Evolutionary conservation across 2,888 invertebrate genomes (phyloP).

Genomic region (Pristionchus japonicus): DNA sequence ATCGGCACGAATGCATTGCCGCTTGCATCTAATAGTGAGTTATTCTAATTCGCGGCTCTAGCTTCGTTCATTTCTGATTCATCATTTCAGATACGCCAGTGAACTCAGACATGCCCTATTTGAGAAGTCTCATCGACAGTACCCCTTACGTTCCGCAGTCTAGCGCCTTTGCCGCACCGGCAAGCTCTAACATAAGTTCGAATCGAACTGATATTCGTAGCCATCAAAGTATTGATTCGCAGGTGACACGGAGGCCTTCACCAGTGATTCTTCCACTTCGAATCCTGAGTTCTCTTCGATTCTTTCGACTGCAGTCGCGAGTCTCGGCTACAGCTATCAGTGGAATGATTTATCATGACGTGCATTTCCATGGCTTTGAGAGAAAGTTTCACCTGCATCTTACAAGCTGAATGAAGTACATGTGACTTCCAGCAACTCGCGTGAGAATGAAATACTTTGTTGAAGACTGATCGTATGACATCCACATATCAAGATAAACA

Average conservation of each 20-base stretch:
- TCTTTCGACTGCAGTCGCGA: slow-evolving; percentile 13
- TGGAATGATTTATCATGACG: no score
- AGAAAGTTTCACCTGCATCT: no score
- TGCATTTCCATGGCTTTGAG: not conserved
- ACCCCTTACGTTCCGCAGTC: slow-evolving; percentile 50
- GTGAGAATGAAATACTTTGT: no score
- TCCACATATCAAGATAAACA: no score
- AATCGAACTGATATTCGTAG: not conserved
- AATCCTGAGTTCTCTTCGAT: not conserved
- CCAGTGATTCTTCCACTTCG: not conserved
- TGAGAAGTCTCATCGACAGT: slow-evolving; percentile 55
- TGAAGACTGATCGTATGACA: no score
- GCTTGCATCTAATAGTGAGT: not conserved
- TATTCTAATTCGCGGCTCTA: not conserved
- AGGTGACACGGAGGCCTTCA: not conserved
- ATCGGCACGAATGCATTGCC: no score
- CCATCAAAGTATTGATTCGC: not conserved
- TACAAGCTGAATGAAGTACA: no score
- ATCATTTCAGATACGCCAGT: not conserved
- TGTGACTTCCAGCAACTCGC: no score
- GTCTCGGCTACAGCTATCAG: slow-evolving; percentile 23
- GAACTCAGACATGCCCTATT: slow-evolving; percentile 48
- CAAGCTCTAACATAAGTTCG: not conserved
- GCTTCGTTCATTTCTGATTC: not conserved
- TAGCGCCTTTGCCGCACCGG: not conserved